Conservation (phyloP, 2,113 vertebrate species). For the Mirounga angustirostris region DNA sequence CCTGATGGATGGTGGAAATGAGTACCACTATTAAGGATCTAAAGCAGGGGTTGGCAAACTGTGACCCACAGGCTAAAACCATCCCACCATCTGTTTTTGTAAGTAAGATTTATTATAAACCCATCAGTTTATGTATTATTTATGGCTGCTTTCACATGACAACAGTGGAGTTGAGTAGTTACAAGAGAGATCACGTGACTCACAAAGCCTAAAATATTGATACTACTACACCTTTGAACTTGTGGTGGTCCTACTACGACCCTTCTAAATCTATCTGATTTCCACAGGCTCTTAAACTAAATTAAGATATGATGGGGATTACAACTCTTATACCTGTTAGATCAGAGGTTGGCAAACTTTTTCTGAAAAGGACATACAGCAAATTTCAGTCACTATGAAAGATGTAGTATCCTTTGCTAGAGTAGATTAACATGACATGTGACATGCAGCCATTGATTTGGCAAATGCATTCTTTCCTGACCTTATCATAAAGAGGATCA, state of each 20-base stretch:
- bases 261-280: not conserved
- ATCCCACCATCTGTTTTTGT: not conserved
- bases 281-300: not conserved
- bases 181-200: not conserved
- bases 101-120: not conserved
- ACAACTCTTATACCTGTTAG: not conserved
- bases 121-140: not conserved
- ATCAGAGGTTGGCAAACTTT: not conserved
- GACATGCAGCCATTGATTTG: not conserved
- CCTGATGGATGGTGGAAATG: not conserved
- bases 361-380: not conserved
- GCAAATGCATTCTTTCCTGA: not conserved
- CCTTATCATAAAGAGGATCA: not conserved
- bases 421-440: not conserved
- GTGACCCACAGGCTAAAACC: not conserved
- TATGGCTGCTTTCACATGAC: not conserved
- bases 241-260: not conserved
- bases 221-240: not conserved
- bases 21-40: not conserved
- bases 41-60: not conserved
- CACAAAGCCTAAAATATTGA: not conserved
- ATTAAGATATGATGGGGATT: not conserved
- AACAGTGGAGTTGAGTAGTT: not conserved
- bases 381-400: not conserved
- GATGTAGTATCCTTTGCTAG: not conserved